These are phyloP conservation scores for Autographa gamma DNA, from an alignment of 2,888 invertebrate genomes.

Conservation along the genomic window DNA sequence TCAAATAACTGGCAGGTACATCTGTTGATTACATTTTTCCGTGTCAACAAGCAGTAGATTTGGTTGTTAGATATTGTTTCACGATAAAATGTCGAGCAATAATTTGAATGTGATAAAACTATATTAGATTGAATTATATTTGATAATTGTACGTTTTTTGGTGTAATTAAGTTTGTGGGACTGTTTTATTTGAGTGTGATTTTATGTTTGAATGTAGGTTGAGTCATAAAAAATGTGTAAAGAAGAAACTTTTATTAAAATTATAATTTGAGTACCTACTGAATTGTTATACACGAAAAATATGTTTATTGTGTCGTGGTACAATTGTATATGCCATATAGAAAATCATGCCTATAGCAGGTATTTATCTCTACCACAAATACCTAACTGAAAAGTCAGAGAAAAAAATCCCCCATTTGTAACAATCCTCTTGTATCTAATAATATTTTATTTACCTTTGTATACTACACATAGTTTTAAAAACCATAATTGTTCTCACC, in stretches of 20 bases:
- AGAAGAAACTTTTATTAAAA: no score
- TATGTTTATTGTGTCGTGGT: no score
- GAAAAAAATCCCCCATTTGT: no score
- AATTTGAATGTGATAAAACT: constrained; percentile 18
- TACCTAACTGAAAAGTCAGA: no score
- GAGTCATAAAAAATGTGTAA: no score
- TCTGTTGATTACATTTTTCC: constrained; percentile 70
- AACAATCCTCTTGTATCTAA: no score
- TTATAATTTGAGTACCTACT: no score
- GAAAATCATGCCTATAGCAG: no score
- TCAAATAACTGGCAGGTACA: constrained; percentile 61
- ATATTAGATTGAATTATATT: constrained; percentile 27
- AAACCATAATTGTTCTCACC: background rate
- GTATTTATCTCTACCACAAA: no score
- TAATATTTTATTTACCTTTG: background rate
- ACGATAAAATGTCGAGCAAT: constrained; percentile 33
- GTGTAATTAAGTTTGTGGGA: background rate
- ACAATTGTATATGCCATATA: no score
- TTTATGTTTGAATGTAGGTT: no score
- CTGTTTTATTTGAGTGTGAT: background rate
- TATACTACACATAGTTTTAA: background rate
- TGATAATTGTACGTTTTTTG: constrained; percentile 6
- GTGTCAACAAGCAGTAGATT: constrained; percentile 64
- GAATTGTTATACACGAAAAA: no score
- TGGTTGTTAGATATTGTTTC: constrained; percentile 56